Evolutionary conservation across 1,140 invertebrate genomes (phyloP), one percentile per base, ranked within the genome.

Genomic region (Drosophila tani): DNA sequence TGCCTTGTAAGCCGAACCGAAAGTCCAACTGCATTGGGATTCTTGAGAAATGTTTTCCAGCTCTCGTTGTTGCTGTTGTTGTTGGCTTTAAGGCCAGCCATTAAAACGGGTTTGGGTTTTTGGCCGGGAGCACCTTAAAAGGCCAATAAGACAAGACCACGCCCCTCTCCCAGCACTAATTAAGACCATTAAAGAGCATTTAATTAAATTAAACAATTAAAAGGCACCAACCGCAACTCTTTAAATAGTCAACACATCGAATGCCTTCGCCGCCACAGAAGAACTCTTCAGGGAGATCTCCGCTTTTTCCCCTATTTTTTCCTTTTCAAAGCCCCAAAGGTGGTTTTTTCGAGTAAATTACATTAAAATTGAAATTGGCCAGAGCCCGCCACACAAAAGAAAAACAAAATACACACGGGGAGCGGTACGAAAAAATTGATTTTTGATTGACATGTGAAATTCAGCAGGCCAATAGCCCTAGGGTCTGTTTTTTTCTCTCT

Each of bases 121-220:
- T 64, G 75, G 76, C 46, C 75, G 55, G 75, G 53, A 75, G 58
- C 75, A 78, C 82, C 83, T 58, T 88, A 86, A 83, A 86, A 88
- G 84, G 81, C 63, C 79, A 75, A 62, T 27, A 24, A 65, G 70
- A 74, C 70, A 43, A n/a, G 27, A 43, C 70, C 70, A 74, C 70
- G 40, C 60, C 60, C 32, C 60, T 50, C 15, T 50, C 15, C 35
- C 49, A 49, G 21, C 62, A 47, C 86, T 91, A 90, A 90, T 86
- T 85, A 91, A 85, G 79, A 76, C 71, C 70, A 90, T 90, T 88
- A 88, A 74, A 82, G 71, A 69, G 85, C 75, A 90, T 91, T 90
- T 90, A 90, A 90, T 90, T 85, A 90, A 91, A 91, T 91, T 91
- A 91, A 88, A 91, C 86, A 91, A 90, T 90, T 90, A 91, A 90